These are phyloP conservation scores for Sinocyclocheilus grahami DNA, from an alignment of 2,113 vertebrate species.

Conservation along the genomic window DNA sequence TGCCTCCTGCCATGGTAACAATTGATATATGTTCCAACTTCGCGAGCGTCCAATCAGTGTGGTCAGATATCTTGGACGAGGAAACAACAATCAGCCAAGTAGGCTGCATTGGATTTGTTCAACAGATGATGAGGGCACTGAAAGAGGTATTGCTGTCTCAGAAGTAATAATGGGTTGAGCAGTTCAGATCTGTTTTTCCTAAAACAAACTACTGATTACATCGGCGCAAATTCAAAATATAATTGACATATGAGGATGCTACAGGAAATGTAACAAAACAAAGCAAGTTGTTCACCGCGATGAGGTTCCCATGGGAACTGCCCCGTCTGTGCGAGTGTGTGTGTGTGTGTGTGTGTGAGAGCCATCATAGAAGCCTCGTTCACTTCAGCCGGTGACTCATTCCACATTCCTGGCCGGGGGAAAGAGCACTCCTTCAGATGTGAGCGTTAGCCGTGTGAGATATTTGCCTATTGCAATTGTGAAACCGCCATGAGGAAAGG, in stretches of 20 bases:
- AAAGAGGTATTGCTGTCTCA: constrained; percentile 16
- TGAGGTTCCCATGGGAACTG: constrained; percentile 23
- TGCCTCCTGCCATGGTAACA: constrained; percentile 34
- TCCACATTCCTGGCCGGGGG: constrained; percentile 23
- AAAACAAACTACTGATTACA: constrained; percentile 20
- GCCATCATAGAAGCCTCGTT: constrained; percentile 2
- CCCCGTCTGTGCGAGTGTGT: neutral
- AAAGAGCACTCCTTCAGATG: constrained; percentile 6
- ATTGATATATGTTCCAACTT: constrained; percentile 38
- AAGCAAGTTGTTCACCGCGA: neutral
- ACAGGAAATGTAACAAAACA: constrained; percentile 8
- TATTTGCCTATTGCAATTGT: constrained; percentile 64
- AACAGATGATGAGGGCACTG: constrained; percentile 1
- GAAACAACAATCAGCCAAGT: constrained; percentile 22
- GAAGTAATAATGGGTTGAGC: constrained; percentile 1
- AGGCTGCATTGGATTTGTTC: constrained; percentile 6
- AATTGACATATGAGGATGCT: constrained; percentile 1
- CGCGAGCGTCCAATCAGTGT: constrained; percentile 9
- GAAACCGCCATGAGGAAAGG: constrained; percentile 63
- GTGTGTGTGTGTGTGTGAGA: neutral
- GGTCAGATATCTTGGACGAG: constrained; percentile 37
- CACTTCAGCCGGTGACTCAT: constrained; percentile 30
- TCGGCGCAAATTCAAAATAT: neutral
- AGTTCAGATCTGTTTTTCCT: neutral
- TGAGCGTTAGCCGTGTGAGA: constrained; percentile 59